A percentile compares a stretch with the other conserved stretches of the same genome.
phyloP scores from a whole-genome alignment of 2,888 invertebrate genomes.

The Eupithecia abbreviata region DNA sequence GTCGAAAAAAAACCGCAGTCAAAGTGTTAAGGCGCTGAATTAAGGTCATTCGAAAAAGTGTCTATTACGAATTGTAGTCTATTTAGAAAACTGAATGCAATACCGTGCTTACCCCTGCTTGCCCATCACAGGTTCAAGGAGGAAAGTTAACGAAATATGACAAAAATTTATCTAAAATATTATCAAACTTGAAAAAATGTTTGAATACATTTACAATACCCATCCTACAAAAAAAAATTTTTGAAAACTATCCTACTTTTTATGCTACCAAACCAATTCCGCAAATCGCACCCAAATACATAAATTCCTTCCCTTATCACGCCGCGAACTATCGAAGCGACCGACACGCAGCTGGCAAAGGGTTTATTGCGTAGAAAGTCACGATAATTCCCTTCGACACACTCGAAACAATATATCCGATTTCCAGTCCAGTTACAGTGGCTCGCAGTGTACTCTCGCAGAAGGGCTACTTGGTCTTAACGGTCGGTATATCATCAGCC shows the following conservation, averaged over 20 bases:
- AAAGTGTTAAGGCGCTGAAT: too few relatives aligned
- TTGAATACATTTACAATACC: not conserved
- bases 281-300: not conserved
- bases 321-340: conserved; percentile 7
- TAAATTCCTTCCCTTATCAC: conserved; percentile 18
- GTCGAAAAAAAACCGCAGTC: too few relatives aligned
- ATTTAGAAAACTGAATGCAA: not conserved
- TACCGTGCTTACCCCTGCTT: too few relatives aligned
- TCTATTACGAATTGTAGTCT: too few relatives aligned
- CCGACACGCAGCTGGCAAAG: conserved; percentile 13
- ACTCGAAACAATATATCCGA: conserved; percentile 23
- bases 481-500: too few relatives aligned
- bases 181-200: too few relatives aligned
- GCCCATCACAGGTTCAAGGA: too few relatives aligned
- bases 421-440: conserved; percentile 10
- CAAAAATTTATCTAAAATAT: too few relatives aligned
- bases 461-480: not conserved
- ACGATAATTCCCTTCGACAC: conserved; percentile 24
- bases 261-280: not conserved
- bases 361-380: conserved; percentile 26
- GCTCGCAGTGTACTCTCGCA: not conserved
- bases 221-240: not conserved
- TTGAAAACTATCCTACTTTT: not conserved
- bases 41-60: not conserved
- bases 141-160: too few relatives aligned